Evolutionary conservation across 2,797 vertebrate genomes (phyloP).

Genomic region (Acestrorhynchus altus): DNA sequence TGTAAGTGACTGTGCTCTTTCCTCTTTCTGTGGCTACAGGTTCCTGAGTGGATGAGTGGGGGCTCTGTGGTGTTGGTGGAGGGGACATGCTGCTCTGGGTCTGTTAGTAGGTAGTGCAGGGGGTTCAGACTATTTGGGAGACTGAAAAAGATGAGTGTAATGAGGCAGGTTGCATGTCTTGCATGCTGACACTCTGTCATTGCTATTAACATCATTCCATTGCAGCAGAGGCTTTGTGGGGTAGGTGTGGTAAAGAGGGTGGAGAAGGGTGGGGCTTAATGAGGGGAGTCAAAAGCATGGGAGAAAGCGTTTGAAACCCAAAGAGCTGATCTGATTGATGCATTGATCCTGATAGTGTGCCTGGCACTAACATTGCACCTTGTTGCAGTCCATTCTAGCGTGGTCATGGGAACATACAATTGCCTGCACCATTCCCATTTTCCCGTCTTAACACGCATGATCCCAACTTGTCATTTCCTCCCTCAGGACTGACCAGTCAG

Average conservation of each 20-base stretch:
- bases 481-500: slow-evolving; percentile 36
- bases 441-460: slow-evolving; percentile 88
- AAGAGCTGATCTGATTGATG: slow-evolving; percentile 29
- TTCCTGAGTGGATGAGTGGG: slow-evolving; percentile 97
- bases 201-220: slow-evolving; percentile 85
- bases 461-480: slow-evolving; percentile 51
- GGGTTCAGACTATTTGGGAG: slow-evolving; percentile 47
- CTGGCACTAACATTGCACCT: slow-evolving; percentile 81
- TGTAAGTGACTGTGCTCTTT: slow-evolving; percentile 48
- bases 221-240: slow-evolving; percentile 60
- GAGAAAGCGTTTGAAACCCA: slow-evolving; percentile 27
- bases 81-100: slow-evolving; percentile 91
- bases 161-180: slow-evolving; percentile 89
- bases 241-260: slow-evolving; percentile 19
- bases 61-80: slow-evolving; percentile 97
- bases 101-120: slow-evolving; percentile 73
- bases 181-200: slow-evolving; percentile 86
- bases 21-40: slow-evolving; percentile 91
- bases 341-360: slow-evolving; percentile 40
- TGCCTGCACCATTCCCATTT: slow-evolving; percentile 76
- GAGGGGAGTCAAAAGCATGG: slow-evolving; percentile 32
- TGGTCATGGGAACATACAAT: slow-evolving; percentile 72
- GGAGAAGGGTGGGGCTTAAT: not conserved
- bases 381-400: slow-evolving; percentile 60
- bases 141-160: slow-evolving; percentile 44